Conservation (phyloP, 2,113 vertebrate genomes). For the Pollimyrus isidori region DNA sequence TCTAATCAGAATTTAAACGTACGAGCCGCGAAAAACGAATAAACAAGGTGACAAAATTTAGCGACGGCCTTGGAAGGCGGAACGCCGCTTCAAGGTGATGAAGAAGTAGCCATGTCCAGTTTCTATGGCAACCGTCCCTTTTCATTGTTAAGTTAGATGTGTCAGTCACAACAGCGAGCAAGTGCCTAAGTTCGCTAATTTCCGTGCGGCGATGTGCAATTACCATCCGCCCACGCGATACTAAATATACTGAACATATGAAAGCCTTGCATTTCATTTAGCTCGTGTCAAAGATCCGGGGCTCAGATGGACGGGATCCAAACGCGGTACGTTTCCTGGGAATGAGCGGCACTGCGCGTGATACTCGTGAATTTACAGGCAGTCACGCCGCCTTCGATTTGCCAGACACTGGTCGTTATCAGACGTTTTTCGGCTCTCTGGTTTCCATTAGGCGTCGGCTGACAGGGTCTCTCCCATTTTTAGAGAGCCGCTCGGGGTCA, state of each 20-base stretch:
- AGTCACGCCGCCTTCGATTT: background rate
- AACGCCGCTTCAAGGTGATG: background rate
- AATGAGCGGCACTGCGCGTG: background rate
- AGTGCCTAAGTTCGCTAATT: conserved; percentile 32
- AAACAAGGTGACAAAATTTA: conserved; percentile 11
- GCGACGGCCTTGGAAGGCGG: background rate
- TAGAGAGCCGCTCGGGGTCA: background rate
- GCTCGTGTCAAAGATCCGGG: background rate
- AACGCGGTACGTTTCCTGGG: background rate
- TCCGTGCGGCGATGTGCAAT: conserved; percentile 50
- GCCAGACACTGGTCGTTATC: too few species aligned
- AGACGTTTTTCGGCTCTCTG: background rate
- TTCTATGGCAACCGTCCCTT: conserved; percentile 50
- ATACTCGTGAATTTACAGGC: background rate
- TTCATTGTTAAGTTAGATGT: conserved; percentile 36
- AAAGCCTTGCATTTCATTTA: conserved; percentile 7
- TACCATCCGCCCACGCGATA: conserved; percentile 51
- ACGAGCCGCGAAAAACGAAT: conserved; percentile 26
- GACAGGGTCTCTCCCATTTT: background rate
- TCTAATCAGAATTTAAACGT: conserved; percentile 23
- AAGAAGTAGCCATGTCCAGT: conserved; percentile 46
- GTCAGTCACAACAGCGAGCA: conserved; percentile 46
- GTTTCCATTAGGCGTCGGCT: background rate
- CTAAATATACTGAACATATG: conserved; percentile 49
- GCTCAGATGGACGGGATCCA: background rate